Base-by-base conservation (phyloP, 2,888 invertebrate genomes). In the Eupelmus urozonus region DNA sequence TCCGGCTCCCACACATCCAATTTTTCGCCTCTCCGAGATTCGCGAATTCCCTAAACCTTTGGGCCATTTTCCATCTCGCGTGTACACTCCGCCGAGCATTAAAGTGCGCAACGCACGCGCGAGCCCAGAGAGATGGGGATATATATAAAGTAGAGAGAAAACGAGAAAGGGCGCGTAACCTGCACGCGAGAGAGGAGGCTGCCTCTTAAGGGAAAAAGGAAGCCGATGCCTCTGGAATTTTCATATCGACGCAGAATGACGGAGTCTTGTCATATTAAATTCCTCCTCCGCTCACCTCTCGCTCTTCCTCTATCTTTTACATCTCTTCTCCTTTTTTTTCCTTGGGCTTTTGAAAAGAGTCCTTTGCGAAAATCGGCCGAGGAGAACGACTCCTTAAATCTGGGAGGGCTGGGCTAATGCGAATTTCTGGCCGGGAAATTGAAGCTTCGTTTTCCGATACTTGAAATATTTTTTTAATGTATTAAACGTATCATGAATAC, bases 241-340 rank as follows among this genome's bases (percentile, higher is more conserved):
- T 88, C 88, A 89, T 89, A 89, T 89, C 87, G 87, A 86, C 87
- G 84, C 84, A 87, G 86, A 87, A 89, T 87, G 87, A 87, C 88
- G 86, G 86, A 87, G 86, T 88, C 88, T 87, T 65, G 73, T 87
- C 87, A 89, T 89, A 89, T 89, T 88, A 89, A 89, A 89, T 89
- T 89, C 89, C 84, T 72, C 29, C 5, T 53, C 55, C 5, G 59
- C 55, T 59, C 34, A 11, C 42, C 7, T 18, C 45, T 59, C 25
- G 53, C 42, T 57, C 34, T 34, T 18, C 49, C 57, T 66, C 62
- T 82, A 34, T 34, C 3, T n/a, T n/a, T n/a, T n/a, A n/a, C n/a
- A n/a, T n/a, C n/a, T n/a, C n/a, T n/a, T n/a, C n/a, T n/a, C n/a
- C n/a, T n/a, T n/a, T n/a, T n/a, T n/a, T n/a, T n/a, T 34, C 9